phyloP scores from a whole-genome alignment of 1,140 invertebrate species.

The Nixonia krombeini region DNA sequence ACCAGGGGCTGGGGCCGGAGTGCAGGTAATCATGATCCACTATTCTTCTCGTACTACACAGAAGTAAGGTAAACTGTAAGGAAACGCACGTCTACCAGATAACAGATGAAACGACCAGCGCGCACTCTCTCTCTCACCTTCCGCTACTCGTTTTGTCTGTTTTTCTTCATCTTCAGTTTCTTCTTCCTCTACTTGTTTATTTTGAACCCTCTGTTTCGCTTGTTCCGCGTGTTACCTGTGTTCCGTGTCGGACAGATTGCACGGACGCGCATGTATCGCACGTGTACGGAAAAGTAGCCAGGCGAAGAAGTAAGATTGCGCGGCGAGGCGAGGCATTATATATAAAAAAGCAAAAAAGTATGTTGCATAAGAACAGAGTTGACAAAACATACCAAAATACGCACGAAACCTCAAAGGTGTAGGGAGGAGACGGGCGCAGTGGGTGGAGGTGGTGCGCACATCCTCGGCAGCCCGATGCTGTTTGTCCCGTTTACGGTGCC shows the following conservation, averaged over 20 bases:
- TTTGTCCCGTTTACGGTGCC: constrained; percentile 73
- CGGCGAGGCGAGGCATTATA: constrained; percentile 40
- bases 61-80: constrained; percentile 22
- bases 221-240: constrained; percentile 26
- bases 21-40: constrained; percentile 65
- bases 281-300: constrained; percentile 38
- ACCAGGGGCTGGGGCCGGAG: constrained; percentile 69
- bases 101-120: constrained; percentile 32
- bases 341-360: too few relatives aligned
- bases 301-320: constrained; percentile 49
- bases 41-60: constrained; percentile 35
- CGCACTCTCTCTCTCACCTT: constrained; percentile 41
- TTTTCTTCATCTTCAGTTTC: constrained; percentile 16
- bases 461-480: constrained; percentile 72
- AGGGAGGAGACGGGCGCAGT: constrained; percentile 72
- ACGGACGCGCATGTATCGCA: too few relatives aligned
- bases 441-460: constrained; percentile 72
- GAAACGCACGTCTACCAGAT: background rate
- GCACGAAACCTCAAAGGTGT: constrained; percentile 64
- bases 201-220: constrained; percentile 19
- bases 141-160: constrained; percentile 31
- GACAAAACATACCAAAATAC: constrained; percentile 52
- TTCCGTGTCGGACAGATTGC: too few relatives aligned
- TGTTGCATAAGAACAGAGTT: constrained; percentile 23
- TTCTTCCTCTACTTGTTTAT: constrained; percentile 14